These are phyloP conservation scores for Hedya salicella DNA, from an alignment of 2,888 invertebrate genomes.

Conservation along the genomic window DNA sequence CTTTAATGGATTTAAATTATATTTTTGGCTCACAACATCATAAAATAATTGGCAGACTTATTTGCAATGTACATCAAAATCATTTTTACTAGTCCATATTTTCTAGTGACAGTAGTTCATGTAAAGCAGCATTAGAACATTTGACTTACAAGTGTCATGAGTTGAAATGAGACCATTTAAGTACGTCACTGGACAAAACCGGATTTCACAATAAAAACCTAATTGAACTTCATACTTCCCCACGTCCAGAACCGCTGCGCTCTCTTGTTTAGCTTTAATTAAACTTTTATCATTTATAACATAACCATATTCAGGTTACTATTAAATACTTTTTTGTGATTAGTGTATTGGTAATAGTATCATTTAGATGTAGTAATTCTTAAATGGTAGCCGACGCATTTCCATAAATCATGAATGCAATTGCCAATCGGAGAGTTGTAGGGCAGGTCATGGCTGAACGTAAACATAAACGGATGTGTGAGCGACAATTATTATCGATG, in stretches of 20 bases:
- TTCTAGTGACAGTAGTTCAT: neutral
- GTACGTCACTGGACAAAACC: constrained; percentile 48
- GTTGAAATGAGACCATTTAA: constrained; percentile 47
- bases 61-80: neutral
- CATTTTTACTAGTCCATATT: neutral
- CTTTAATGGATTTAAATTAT: neutral
- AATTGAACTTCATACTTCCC: constrained; percentile 54
- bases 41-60: neutral
- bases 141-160: constrained; percentile 28
- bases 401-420: constrained; percentile 60
- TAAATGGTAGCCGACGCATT: constrained; percentile 48
- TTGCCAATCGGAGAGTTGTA: constrained; percentile 72
- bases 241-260: constrained; percentile 42
- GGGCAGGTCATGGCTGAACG: constrained; percentile 82
- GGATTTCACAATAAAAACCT: constrained; percentile 53
- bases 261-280: constrained; percentile 12
- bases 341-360: neutral
- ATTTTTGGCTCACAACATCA: neutral
- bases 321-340: too few species aligned
- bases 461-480: constrained; percentile 79
- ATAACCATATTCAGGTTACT: too few species aligned
- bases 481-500: constrained; percentile 73
- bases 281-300: too few species aligned
- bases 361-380: neutral
- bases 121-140: constrained; percentile 6